Evolutionary conservation across 2,113 vertebrate species (phyloP).

Genomic region (Struthidea cinerea): DNA sequence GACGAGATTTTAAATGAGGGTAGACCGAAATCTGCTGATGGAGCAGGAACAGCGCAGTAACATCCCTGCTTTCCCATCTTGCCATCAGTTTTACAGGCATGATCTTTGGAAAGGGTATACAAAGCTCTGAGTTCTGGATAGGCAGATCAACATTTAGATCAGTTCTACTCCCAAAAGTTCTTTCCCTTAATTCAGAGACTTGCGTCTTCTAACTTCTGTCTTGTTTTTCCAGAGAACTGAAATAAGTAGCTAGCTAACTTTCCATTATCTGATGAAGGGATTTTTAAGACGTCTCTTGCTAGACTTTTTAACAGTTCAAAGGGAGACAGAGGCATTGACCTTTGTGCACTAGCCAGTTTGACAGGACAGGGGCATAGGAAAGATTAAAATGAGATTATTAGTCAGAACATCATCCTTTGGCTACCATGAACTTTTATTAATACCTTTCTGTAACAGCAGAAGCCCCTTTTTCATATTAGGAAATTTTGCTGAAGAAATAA

Average conservation of each 20-base stretch:
- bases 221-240: background rate
- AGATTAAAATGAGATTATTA: background rate
- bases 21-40: background rate
- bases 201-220: background rate
- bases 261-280: background rate
- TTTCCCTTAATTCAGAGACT: background rate
- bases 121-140: background rate
- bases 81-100: background rate
- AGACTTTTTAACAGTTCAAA: background rate
- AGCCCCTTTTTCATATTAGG: background rate
- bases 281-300: background rate
- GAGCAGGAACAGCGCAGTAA: background rate
- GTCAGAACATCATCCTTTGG: background rate
- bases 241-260: background rate
- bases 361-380: background rate
- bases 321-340: background rate
- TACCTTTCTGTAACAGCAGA: background rate
- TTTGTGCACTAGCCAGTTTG: background rate
- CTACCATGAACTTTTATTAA: background rate
- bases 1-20: background rate
- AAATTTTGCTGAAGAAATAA: background rate
- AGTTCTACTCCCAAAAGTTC: background rate
- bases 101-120: background rate
- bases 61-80: background rate
- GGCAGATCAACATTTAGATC: background rate